Evolutionary conservation across 2,888 invertebrate species (phyloP).

Genomic region (Drosophila monieri): DNA sequence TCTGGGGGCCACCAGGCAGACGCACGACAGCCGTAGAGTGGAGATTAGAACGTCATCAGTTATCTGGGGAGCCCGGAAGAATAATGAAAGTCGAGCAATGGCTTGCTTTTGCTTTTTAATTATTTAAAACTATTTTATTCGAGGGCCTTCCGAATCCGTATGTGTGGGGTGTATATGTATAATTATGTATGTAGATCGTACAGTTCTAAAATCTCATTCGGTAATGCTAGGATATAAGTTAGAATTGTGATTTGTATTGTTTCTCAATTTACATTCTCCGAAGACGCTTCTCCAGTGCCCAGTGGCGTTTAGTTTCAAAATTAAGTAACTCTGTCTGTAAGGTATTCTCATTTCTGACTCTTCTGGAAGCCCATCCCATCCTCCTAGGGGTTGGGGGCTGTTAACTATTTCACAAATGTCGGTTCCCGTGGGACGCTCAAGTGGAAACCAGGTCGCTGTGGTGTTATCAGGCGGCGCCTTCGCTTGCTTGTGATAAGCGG

Average conservation of each 20-base stretch:
- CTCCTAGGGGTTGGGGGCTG: slow-evolving; percentile 35
- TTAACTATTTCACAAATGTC: slow-evolving; percentile 66
- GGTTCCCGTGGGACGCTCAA: neutral
- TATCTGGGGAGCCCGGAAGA: neutral
- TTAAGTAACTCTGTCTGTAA: slow-evolving; percentile 10
- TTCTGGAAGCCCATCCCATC: slow-evolving; percentile 64
- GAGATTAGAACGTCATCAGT: slow-evolving; percentile 1
- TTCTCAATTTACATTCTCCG: slow-evolving; percentile 61
- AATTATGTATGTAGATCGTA: slow-evolving; percentile 11
- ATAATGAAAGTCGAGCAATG: slow-evolving; percentile 1
- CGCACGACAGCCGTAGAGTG: slow-evolving; percentile 11
- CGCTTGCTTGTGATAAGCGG: slow-evolving; percentile 11
- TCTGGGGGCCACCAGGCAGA: slow-evolving; percentile 1
- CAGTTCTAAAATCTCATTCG: slow-evolving; percentile 37
- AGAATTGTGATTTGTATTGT: slow-evolving; percentile 48
- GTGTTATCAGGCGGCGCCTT: slow-evolving; percentile 5
- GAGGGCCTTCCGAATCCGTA: slow-evolving; percentile 30
- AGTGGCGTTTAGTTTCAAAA: slow-evolving; percentile 1
- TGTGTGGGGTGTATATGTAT: neutral
- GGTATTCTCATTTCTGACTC: slow-evolving; percentile 21
- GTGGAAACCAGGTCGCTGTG: slow-evolving; percentile 15
- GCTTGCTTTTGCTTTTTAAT: slow-evolving; percentile 17
- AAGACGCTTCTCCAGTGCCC: slow-evolving; percentile 44
- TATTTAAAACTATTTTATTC: slow-evolving; percentile 40
- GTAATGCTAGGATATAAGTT: slow-evolving; percentile 43